These are phyloP conservation scores for Drosophila paranaensis DNA, from an alignment of 2,888 invertebrate genomes.

Conservation along the genomic window DNA sequence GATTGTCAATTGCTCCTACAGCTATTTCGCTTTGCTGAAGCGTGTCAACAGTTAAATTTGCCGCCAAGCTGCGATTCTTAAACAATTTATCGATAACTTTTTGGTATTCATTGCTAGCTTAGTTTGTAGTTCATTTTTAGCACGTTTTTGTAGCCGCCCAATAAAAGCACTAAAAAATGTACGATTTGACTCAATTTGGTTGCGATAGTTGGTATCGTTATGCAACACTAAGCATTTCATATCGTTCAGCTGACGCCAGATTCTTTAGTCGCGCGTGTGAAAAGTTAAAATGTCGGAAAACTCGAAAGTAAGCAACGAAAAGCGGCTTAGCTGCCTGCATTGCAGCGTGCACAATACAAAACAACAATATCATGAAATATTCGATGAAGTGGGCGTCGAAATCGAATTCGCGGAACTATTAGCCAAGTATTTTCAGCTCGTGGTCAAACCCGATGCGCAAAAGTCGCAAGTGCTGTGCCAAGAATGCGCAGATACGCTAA, in stretches of 20 bases:
- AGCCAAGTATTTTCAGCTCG: slow-evolving; percentile 67
- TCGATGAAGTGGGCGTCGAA: slow-evolving; percentile 81
- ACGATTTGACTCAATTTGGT: neutral
- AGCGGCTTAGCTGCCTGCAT: slow-evolving; percentile 68
- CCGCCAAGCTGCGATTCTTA: neutral
- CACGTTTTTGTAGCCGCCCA: neutral
- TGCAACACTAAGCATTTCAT: slow-evolving; percentile 40
- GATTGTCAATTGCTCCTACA: slow-evolving; percentile 80
- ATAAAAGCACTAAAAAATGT: slow-evolving; percentile 18
- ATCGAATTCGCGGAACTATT: slow-evolving; percentile 73
- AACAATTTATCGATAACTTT: slow-evolving; percentile 21
- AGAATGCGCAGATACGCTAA: slow-evolving; percentile 76
- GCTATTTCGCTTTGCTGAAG: slow-evolving; percentile 77
- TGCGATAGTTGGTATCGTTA: neutral
- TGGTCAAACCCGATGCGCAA: slow-evolving; percentile 40
- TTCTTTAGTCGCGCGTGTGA: slow-evolving; percentile 38
- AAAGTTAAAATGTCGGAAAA: slow-evolving; percentile 75
- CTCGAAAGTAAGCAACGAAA: slow-evolving; percentile 33
- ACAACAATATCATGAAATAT: slow-evolving; percentile 75
- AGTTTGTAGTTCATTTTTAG: neutral
- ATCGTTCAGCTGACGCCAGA: slow-evolving; percentile 52
- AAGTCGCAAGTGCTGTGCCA: slow-evolving; percentile 70
- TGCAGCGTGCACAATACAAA: slow-evolving; percentile 64
- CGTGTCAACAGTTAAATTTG: slow-evolving; percentile 67
- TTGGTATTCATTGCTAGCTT: neutral